phyloP scores from a whole-genome alignment of 1,140 invertebrate genomes.

The Drosophila kurseongensis region DNA sequence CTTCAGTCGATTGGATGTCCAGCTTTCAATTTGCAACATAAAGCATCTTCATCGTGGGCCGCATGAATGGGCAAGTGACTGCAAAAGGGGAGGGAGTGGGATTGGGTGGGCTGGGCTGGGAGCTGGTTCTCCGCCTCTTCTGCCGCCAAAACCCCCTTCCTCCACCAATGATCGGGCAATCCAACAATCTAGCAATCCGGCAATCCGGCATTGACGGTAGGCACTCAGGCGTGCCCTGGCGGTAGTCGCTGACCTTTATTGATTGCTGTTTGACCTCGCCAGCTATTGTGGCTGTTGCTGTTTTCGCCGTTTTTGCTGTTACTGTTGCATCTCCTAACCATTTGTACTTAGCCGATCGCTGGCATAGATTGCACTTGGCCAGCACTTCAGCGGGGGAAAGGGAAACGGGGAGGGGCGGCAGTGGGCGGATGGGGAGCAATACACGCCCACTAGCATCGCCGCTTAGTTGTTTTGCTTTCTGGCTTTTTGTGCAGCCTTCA shows the following conservation, averaged over 20 bases:
- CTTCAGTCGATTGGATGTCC: constrained; percentile 78
- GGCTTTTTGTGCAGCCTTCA: constrained; percentile 70
- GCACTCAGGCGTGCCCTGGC: constrained; percentile 78
- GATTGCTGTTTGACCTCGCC: constrained; percentile 83
- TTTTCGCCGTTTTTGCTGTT: constrained; percentile 44
- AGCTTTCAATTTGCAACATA: constrained; percentile 83
- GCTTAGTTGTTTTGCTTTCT: constrained; percentile 72
- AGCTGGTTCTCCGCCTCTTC: constrained; percentile 37
- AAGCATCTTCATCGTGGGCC: constrained; percentile 82
- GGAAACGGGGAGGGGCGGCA: background rate
- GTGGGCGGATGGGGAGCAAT: constrained; percentile 3
- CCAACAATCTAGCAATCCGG: constrained; percentile 28
- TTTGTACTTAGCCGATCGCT: constrained; percentile 75
- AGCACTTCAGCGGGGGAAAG: background rate
- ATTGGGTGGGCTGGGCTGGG: constrained; percentile 57
- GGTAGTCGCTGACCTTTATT: constrained; percentile 83
- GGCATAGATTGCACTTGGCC: constrained; percentile 64
- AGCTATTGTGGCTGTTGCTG: constrained; percentile 47
- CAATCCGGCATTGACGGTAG: constrained; percentile 70
- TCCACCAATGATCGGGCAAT: background rate
- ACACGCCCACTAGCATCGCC: constrained; percentile 58
- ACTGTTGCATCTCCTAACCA: constrained; percentile 72
- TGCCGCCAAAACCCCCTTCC: constrained; percentile 17
- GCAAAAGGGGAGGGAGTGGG: background rate
- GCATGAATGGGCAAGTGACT: constrained; percentile 71